These are phyloP conservation scores for Drosophila paranaensis DNA, from an alignment of 2,888 invertebrate species.

Conservation along the genomic window DNA sequence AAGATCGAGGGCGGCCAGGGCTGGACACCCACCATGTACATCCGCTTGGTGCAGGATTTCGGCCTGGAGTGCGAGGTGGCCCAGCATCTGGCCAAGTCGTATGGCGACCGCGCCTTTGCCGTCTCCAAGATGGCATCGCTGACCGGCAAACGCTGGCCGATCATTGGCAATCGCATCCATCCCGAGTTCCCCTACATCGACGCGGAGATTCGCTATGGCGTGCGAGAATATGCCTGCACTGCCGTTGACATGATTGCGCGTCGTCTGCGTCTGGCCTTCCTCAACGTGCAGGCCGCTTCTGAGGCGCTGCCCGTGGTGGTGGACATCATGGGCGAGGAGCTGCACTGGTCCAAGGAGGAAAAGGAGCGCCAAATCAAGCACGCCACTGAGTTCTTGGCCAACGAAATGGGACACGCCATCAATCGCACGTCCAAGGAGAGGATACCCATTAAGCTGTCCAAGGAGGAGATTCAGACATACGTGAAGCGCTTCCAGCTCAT, in stretches of 20 bases:
- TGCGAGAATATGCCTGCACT: conserved; percentile 97
- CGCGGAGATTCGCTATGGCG: conserved; percentile 96
- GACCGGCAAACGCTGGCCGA: conserved; percentile 99
- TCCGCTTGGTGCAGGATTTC: conserved; percentile 98
- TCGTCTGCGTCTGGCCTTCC: conserved; percentile 96
- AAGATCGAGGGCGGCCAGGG: conserved; percentile 98
- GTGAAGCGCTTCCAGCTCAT: conserved; percentile 98
- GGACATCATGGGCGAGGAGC: conserved; percentile 98
- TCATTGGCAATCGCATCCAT: conserved; percentile 97
- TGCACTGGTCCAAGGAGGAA: conserved; percentile 94
- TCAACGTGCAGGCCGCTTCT: conserved; percentile 98
- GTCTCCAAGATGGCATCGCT: conserved; percentile 98
- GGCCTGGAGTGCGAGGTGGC: conserved; percentile 99
- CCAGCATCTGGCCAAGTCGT: conserved; percentile 96
- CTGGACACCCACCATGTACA: conserved; percentile 99
- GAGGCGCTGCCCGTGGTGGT: conserved; percentile 96
- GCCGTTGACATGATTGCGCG: conserved; percentile 98
- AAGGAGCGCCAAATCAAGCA: conserved; percentile 92
- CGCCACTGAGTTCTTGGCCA: conserved; percentile 94
- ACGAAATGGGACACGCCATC: conserved; percentile 98
- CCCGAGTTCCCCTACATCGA: conserved; percentile 99
- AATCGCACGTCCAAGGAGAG: conserved; percentile 94
- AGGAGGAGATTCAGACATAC: conserved; percentile 97
- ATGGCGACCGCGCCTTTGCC: conserved; percentile 98
- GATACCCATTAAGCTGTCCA: conserved; percentile 95